Evolutionary conservation across 1,140 invertebrate genomes (phyloP), one percentile per base, ranked within the genome.

Genomic region (Anastatus disparis): DNA sequence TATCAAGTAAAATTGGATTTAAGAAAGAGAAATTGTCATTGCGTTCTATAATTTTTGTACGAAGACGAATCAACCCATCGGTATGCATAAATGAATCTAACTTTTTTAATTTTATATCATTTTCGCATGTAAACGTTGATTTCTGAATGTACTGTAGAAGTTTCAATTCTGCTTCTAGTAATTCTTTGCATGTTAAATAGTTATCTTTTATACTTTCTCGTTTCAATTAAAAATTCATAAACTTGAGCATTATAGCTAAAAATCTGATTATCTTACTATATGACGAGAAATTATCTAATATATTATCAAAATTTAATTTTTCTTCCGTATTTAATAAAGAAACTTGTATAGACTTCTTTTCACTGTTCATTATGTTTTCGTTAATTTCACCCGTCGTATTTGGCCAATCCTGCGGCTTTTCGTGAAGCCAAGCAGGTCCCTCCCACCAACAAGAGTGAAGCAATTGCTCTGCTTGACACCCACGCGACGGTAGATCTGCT

Each of bases 361-460:
- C 75, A 55, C 44, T 27, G 26, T 44, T 55, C 15, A 44, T 15
- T 15, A 10, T 13, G 40, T 15, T 44, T n/a, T 44, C 40, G 15
- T 15, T 13, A 44, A 15, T 15, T 3, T 9, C 40, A 44, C 40
- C 15, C 15, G 6, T 3, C 15, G 15, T 9, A 44, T 44, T 44
- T 15, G 40, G 40, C 15, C 40, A 44, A n/a, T 44, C 15, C 15
- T 7, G 3, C 3, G 3, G 9, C 3, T n/a, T 44, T 10, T 15
- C 15, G 3, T 3, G 9, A 20, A 84, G 56, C 81, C 79, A 84
- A 9, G 46, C 15, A n/a, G 83, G 82, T 3, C 84, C 79, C 71
- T 81, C 75, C 78, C 79, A 44, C 40, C 40, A 44, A 44, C 40
- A 13, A 7, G 15, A 10, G 6, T n/a, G 6, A 3, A 44, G 3